These are phyloP conservation scores for Aculops lycopersici DNA, from an alignment of 1,140 invertebrate species.

Conservation along the genomic window DNA sequence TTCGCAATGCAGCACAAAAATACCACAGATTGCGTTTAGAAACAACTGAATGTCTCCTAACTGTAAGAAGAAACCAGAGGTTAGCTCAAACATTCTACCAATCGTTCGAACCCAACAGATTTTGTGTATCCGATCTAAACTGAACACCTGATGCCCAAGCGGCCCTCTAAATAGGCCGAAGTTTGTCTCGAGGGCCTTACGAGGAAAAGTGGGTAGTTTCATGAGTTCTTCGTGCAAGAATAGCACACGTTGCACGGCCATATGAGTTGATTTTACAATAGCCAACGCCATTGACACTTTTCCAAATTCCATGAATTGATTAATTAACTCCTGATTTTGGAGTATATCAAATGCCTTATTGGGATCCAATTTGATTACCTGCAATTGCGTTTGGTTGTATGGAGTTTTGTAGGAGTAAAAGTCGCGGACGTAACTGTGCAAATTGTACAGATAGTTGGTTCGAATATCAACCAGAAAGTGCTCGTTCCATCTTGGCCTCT, in stretches of 20 bases:
- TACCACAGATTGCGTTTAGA: slow-evolving; percentile 83
- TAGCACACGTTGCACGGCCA: slow-evolving; percentile 73
- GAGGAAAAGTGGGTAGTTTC: slow-evolving; percentile 86
- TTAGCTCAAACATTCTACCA: slow-evolving; percentile 84
- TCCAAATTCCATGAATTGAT: slow-evolving; percentile 88
- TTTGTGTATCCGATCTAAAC: slow-evolving; percentile 82
- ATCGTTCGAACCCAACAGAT: slow-evolving; percentile 89
- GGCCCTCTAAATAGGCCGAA: slow-evolving; percentile 65
- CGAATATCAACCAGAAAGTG: slow-evolving; percentile 89
- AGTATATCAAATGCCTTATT: slow-evolving; percentile 61
- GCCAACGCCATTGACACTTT: slow-evolving; percentile 25
- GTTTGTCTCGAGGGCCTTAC: slow-evolving; percentile 85
- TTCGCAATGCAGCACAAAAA: slow-evolving; percentile 79
- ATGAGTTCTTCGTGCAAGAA: slow-evolving; percentile 95
- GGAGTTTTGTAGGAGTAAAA: slow-evolving; percentile 96
- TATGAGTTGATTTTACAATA: slow-evolving; percentile 13
- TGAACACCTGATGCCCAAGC: slow-evolving; percentile 64
- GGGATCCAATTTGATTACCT: slow-evolving; percentile 68
- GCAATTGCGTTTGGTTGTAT: slow-evolving; percentile 83
- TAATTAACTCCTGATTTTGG: slow-evolving; percentile 59
- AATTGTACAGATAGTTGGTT: slow-evolving; percentile 62
- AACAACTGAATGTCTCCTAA: slow-evolving; percentile 88
- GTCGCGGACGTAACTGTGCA: slow-evolving; percentile 69
- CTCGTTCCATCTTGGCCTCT: slow-evolving; percentile 50
- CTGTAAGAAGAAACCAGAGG: slow-evolving; percentile 90